These are phyloP conservation scores for Anhinga rufa DNA, from an alignment of 2,113 vertebrate species.

Conservation along the genomic window DNA sequence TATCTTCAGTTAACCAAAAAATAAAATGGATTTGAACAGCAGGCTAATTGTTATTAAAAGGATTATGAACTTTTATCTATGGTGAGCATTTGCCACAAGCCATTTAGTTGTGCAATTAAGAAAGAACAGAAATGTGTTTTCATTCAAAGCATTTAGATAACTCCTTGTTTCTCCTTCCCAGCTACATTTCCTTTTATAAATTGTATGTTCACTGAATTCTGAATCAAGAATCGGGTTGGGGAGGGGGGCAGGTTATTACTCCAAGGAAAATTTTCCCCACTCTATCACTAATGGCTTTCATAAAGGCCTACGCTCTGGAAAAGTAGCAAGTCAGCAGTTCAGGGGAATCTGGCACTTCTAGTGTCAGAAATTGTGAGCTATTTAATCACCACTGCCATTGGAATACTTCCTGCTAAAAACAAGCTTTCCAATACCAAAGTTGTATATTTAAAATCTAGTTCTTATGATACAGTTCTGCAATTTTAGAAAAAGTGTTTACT, in stretches of 20 bases:
- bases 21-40: not conserved
- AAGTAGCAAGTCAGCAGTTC: not conserved
- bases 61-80: conserved; percentile 8
- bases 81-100: not conserved
- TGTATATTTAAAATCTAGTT: not conserved
- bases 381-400: not conserved
- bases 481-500: not conserved
- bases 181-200: not conserved
- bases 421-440: not conserved
- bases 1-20: conserved; percentile 1
- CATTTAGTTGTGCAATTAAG: conserved; percentile 6
- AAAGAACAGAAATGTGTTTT: conserved; percentile 8
- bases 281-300: not conserved
- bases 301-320: not conserved
- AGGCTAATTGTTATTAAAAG: not conserved
- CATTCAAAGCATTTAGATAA: not conserved
- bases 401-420: not conserved
- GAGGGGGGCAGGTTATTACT: not conserved
- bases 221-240: not conserved
- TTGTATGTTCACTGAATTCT: not conserved
- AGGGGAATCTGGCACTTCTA: not conserved
- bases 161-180: not conserved
- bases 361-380: not conserved
- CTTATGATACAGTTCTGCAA: not conserved
- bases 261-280: not conserved